Conservation (phyloP, 2,113 vertebrate genomes). For the Hymenochirus boettgeri region DNA sequence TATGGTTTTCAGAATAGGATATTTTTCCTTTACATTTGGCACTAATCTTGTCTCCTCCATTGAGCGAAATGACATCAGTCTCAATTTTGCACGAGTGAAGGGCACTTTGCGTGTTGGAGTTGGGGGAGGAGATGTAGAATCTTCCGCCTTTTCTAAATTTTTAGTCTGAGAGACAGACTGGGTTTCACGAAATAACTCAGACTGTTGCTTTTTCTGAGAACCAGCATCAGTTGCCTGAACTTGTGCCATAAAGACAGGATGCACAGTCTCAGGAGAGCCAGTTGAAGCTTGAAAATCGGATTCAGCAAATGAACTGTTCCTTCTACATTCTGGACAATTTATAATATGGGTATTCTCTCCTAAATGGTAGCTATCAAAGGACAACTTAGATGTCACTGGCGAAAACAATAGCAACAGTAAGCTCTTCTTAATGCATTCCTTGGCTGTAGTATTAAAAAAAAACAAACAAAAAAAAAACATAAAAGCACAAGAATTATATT, state of each 20-base stretch:
- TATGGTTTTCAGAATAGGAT: constrained; percentile 78
- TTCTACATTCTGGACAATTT: constrained; percentile 37
- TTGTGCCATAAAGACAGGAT: constrained; percentile 26
- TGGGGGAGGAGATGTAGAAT: constrained; percentile 69
- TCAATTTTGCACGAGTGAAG: constrained; percentile 78
- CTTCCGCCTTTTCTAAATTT: constrained; percentile 53
- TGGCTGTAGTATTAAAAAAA: too few relatives aligned
- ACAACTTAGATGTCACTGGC: constrained; percentile 54
- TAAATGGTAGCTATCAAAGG: constrained; percentile 38
- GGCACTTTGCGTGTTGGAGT: constrained; percentile 71
- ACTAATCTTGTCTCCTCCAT: constrained; percentile 75
- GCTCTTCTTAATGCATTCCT: constrained; percentile 86
- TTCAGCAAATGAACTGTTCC: constrained; percentile 61
- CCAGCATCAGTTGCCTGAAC: constrained; percentile 35
- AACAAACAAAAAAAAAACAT: too few relatives aligned
- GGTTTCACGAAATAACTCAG: constrained; percentile 21
- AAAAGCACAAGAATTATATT: too few relatives aligned
- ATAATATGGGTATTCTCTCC: constrained; percentile 45
- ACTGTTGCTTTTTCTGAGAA: neutral
- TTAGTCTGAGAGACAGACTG: constrained; percentile 35
- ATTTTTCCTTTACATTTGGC: constrained; percentile 80
- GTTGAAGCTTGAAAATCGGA: constrained; percentile 70
- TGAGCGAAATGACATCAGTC: constrained; percentile 89
- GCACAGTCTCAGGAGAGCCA: constrained; percentile 35
- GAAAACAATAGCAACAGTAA: constrained; percentile 80